A percentile compares a stretch with the other conserved stretches of the same genome.
phyloP scores from a whole-genome alignment of 2,113 vertebrate species.

The Rattus rattus region DNA sequence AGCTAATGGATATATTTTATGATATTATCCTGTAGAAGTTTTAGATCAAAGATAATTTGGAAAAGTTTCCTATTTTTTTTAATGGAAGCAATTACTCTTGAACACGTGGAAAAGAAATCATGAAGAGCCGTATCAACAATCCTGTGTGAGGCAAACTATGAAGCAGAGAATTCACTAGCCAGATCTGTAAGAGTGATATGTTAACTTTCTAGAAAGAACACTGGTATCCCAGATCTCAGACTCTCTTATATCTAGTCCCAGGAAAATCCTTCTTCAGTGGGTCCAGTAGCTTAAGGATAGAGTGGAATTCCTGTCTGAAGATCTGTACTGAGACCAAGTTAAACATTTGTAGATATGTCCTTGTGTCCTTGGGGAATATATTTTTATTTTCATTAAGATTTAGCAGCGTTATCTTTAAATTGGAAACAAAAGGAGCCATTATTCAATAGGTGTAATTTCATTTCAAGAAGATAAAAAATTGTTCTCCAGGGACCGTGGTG shows the following conservation, averaged over 20 bases:
- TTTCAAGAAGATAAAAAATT: neutral
- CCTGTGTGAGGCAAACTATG: neutral
- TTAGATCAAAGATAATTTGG: conserved; percentile 24
- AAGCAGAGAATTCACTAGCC: neutral
- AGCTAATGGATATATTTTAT: neutral
- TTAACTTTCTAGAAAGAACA: neutral
- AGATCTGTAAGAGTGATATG: neutral
- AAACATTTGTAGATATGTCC: neutral
- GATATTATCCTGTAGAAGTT: neutral
- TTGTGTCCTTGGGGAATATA: neutral
- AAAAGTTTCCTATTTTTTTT: neutral
- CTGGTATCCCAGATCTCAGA: neutral
- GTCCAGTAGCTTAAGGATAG: neutral
- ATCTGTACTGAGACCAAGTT: conserved; percentile 6
- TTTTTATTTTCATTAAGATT: neutral
- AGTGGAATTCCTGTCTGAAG: neutral
- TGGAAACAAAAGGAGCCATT: neutral
- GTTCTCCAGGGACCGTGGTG: neutral
- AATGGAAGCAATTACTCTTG: neutral
- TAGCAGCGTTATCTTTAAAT: neutral
- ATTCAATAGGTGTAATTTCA: neutral
- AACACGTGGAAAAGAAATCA: neutral
- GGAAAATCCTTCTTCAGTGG: neutral
- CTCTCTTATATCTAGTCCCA: neutral
- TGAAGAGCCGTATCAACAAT: neutral